Evolutionary conservation across 2,113 vertebrate genomes (phyloP).

Genomic region (Ammodytes dubius): DNA sequence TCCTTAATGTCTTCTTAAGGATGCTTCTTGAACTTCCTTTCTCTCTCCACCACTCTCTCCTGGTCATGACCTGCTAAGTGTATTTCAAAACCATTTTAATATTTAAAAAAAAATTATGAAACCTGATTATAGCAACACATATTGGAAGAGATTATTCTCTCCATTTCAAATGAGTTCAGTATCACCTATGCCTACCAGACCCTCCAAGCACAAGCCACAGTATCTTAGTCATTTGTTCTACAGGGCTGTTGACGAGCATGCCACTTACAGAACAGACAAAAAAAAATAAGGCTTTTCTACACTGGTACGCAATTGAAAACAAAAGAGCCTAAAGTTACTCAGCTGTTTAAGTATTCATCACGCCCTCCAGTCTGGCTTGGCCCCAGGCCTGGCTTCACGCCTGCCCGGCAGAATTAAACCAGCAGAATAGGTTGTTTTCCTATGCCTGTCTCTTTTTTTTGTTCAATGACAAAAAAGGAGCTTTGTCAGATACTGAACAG

Average conservation of each 20-base stretch:
- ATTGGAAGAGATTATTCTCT: neutral
- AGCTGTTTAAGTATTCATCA: constrained; percentile 49
- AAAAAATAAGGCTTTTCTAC: neutral
- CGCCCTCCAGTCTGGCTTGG: constrained; percentile 25
- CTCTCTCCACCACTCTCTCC: neutral
- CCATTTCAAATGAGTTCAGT: neutral
- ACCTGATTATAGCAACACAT: neutral
- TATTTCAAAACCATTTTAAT: neutral
- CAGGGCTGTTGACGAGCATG: constrained; percentile 9
- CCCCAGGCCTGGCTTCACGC: constrained; percentile 9
- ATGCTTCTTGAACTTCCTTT: neutral
- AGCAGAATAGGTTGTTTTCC: constrained; percentile 24
- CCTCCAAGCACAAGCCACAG: neutral
- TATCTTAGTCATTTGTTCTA: constrained; percentile 13
- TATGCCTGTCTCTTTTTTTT: constrained; percentile 1
- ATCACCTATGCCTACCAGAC: neutral
- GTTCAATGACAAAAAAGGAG: constrained; percentile 5
- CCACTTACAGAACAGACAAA: constrained; percentile 1
- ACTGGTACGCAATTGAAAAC: constrained; percentile 12
- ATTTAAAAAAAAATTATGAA: neutral
- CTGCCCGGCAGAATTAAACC: neutral
- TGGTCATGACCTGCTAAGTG: neutral
- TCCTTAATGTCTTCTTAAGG: neutral
- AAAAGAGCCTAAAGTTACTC: constrained; percentile 27
- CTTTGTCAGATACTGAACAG: constrained; percentile 18